Base-by-base conservation (phyloP, 2,888 invertebrate genomes). In the Eledona agricola region DNA sequence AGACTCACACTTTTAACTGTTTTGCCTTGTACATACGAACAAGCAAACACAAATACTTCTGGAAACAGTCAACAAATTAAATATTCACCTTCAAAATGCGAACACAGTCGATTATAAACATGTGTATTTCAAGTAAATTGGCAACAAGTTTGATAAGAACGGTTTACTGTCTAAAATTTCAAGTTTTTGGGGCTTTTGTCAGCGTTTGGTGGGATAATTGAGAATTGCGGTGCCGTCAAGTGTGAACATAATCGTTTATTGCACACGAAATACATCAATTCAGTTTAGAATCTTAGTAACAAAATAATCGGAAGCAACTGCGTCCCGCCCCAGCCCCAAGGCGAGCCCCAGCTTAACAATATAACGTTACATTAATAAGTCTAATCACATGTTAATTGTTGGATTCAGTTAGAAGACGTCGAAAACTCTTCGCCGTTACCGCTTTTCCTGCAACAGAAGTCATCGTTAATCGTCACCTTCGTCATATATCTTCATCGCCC, bases 291-390 rank as follows among this genome's bases (percentile, higher is more conserved):
- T 42, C 34, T 35, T 51, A 51, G 47, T 61, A 58, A 49, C 52
- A 59, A 51, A 51, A 58, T 50, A 45, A 34, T 42, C 49, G 59
- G 55, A 56, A 53, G 51, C 51, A 51, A 52, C 59, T 60, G 62
- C 51, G 60, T 51, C 62, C 65, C 64, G 63, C 62, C 60, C 68
- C 69, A 70, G 69, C 69, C 67, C 62, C 50, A 58, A 62, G 62
- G 60, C 63, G 62, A 65, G 63, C 43, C 60, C 49, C 62, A 55
- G 56, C 56, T 50, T 38, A 45, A 51, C 29, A 32, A 17, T 51
- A 29, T 11, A 20, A 49, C 49, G 42, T 53, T 54, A 58, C 37
- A 62, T 45, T 57, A 62, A 55, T 59, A 54, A 60, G 51, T 57
- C 60, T 61, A 60, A 60, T 66, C 57, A 60, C 42, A 28, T 42